Evolutionary conservation across 2,113 vertebrate species (phyloP).

Genomic region (Poicephalus meyeri): DNA sequence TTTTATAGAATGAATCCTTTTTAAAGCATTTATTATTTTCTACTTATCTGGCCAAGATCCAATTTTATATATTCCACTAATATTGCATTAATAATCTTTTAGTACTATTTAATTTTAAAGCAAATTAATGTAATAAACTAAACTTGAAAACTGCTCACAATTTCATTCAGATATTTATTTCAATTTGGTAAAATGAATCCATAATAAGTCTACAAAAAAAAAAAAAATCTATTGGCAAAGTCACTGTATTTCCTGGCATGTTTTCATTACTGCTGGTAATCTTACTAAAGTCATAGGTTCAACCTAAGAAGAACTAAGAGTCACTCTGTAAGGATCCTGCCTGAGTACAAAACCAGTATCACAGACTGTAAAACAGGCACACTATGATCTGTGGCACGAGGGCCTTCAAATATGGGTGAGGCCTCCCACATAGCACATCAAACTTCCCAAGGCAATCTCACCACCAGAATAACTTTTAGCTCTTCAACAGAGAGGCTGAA

Average conservation of each 20-base stretch:
- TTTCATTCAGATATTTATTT: conserved; percentile 46
- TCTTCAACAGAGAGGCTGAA: background rate
- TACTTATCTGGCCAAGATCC: background rate
- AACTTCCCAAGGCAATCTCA: background rate
- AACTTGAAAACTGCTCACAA: conserved; percentile 18
- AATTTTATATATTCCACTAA: background rate
- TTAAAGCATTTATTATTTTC: background rate
- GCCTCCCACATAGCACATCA: background rate
- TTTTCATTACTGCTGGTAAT: background rate
- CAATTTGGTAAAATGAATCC: conserved; percentile 17
- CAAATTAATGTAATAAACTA: conserved; percentile 37
- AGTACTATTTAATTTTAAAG: conserved; percentile 7
- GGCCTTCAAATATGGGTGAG: background rate
- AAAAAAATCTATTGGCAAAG: background rate
- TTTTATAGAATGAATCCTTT: background rate
- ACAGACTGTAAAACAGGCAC: background rate
- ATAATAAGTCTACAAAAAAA: background rate
- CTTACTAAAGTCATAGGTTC: background rate
- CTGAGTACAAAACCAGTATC: background rate
- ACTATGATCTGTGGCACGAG: background rate
- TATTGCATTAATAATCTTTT: conserved; percentile 24
- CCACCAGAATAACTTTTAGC: background rate
- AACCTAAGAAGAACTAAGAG: background rate
- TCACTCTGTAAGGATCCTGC: background rate
- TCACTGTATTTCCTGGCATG: background rate